phyloP scores from a whole-genome alignment of 2,888 invertebrate genomes.

The Norana najaformis region DNA sequence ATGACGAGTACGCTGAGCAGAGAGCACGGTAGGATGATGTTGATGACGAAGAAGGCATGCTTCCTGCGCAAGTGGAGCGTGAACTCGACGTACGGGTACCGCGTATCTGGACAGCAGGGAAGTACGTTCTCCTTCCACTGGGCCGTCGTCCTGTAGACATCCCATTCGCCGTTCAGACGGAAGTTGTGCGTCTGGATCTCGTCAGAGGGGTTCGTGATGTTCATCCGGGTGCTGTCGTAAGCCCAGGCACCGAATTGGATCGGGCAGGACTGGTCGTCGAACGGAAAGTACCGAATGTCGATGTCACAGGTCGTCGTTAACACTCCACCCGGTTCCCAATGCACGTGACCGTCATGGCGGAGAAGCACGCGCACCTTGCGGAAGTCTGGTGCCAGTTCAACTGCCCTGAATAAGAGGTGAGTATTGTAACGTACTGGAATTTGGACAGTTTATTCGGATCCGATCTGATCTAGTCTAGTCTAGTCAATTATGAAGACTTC shows the following conservation, averaged over 20 bases:
- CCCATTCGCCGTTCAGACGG: slow-evolving; percentile 45
- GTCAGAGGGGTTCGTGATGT: slow-evolving; percentile 42
- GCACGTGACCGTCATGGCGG: slow-evolving; percentile 42
- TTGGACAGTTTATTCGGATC: too few species aligned
- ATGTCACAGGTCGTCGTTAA: slow-evolving; percentile 43
- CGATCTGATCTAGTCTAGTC: too few species aligned
- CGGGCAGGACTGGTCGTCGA: slow-evolving; percentile 45
- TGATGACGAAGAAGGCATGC: slow-evolving; percentile 42
- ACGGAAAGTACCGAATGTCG: slow-evolving; percentile 46
- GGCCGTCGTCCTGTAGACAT: slow-evolving; percentile 39
- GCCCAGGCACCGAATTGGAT: slow-evolving; percentile 46
- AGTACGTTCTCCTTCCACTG: slow-evolving; percentile 38
- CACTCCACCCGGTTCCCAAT: slow-evolving; percentile 47
- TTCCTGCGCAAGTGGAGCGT: slow-evolving; percentile 36
- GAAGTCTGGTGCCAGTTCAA: slow-evolving; percentile 46
- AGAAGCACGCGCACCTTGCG: slow-evolving; percentile 45
- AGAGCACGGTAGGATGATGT: slow-evolving; percentile 43
- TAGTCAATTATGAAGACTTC: too few species aligned
- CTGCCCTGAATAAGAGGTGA: slow-evolving; percentile 40
- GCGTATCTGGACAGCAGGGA: slow-evolving; percentile 41
- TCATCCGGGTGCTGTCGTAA: slow-evolving; percentile 46
- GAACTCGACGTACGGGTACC: slow-evolving; percentile 37
- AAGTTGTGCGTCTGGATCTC: slow-evolving; percentile 42
- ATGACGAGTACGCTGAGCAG: slow-evolving; percentile 50
- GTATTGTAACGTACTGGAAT: background rate